Evolutionary conservation across 64 coral and sea anemone genomes (phyloP).

Genomic region (Stichodactyla mertensii): DNA sequence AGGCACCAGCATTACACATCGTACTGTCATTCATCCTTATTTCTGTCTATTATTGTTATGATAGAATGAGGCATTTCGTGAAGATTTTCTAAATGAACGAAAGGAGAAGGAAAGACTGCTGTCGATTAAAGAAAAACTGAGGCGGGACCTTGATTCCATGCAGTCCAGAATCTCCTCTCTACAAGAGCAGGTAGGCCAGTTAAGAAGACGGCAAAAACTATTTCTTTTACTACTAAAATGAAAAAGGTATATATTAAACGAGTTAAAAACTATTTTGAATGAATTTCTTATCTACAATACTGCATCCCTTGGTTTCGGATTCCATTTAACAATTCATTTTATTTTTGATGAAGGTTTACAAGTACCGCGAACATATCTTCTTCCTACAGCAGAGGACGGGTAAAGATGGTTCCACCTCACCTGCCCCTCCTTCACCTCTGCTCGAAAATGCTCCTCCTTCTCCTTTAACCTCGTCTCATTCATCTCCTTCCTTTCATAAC

Average conservation of each 20-base stretch:
- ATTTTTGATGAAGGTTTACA: slow-evolving; percentile 67
- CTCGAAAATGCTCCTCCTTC: slow-evolving; percentile 38
- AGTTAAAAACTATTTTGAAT: too few species aligned
- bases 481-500: slow-evolving; percentile 34
- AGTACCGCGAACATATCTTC: slow-evolving; percentile 95
- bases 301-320: too few species aligned
- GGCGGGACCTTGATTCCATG: slow-evolving; percentile 71
- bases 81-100: slow-evolving; percentile 87
- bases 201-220: not conserved
- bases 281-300: too few species aligned
- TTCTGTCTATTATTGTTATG: slow-evolving; percentile 29
- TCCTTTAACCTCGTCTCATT: slow-evolving; percentile 17
- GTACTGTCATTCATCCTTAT: too few species aligned
- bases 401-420: slow-evolving; percentile 52
- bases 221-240: not conserved
- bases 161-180: slow-evolving; percentile 94
- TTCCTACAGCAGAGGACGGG: slow-evolving; percentile 86
- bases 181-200: slow-evolving; percentile 75
- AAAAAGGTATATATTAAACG: too few species aligned
- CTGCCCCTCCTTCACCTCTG: slow-evolving; percentile 24
- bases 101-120: slow-evolving; percentile 88
- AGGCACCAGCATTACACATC: too few species aligned
- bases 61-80: slow-evolving; percentile 80
- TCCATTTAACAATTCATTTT: too few species aligned
- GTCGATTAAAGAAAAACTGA: slow-evolving; percentile 91